Base-by-base conservation (phyloP, 2,888 invertebrate species). In the Rhogogaster chlorosoma region DNA sequence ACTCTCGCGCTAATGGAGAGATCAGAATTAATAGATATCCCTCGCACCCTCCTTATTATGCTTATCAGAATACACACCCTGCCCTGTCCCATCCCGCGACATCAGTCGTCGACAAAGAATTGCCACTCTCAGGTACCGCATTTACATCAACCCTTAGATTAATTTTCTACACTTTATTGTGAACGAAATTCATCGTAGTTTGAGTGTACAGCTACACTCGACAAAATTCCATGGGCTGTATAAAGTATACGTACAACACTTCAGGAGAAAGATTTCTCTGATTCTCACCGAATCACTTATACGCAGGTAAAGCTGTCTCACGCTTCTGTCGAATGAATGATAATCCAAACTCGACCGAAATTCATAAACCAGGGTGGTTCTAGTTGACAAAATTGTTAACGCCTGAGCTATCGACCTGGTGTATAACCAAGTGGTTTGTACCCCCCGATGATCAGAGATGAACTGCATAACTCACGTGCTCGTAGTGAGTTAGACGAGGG, bases 11-110 rank as follows among this genome's bases (percentile, higher is more conserved):
- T 71, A 75, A 75, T 84, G 84, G 84, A 84, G 84, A 84, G 84
- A 84, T 84, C 84, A 77, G 77, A 84, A 84, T 84, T 84, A 84
- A 84, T 84, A 84, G 84, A 84, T 84, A 84, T 77, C 75, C 84
- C 45, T 77, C 32, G 53, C 64, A 61, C 84, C 64, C 61, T n/a
- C 26, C 71, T 77, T 77, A 49, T 77, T 53, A 77, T 61, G 57
- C 61, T 57, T 32, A 77, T 77, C 77, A 45, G 29, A 77, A 49
- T 29, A 10, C 10, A 77, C 18, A 29, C 77, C 29, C 15, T 15
- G 29, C 49, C 12, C 7, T 26, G 26, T 61, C 22, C 61, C 61
- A 22, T 61, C 71, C 71, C 71, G 42, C 71, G 71, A 73, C 42
- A 42, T 42, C 42, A n/a, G 42, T 29, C 15, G 42, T 15, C 71